Base-by-base conservation (phyloP, 2,888 invertebrate species). In the Nasonia oneida region DNA sequence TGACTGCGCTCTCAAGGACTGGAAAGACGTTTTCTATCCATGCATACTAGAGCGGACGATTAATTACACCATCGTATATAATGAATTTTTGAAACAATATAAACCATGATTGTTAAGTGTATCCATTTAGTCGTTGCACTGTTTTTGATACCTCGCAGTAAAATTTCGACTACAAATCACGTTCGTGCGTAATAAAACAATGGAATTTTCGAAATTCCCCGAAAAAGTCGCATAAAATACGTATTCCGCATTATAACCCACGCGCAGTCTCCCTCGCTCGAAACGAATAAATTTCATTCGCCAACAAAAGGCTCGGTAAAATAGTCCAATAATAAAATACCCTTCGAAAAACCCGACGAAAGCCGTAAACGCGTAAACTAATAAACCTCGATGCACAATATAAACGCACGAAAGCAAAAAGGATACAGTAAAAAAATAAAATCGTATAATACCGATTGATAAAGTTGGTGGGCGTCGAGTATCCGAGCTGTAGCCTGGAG, bases 381-480 rank as follows among this genome's bases (percentile, higher is more conserved):
- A 39, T 37, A 8, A 39, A 71, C 42, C 37, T 47, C 14, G 39
- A 29, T 3, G 29, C 29, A 3, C 53, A 39, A 42, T 37, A 37
- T 37, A 37, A 37, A 1, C 1, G n/a, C 12, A 29, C 15, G 53
- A 18, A n/a, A 57, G 37, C 1, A 15, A 73, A 75, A 0, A 64
- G 4, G 37, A 37, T 3, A 37, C 3, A 37, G 37, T 37, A 37
- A 81, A 81, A 73, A 64, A 85, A 29, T 29, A 81, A 71, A 50
- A 42, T 61, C 37, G 47, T 53, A 74, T 53, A 82, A 86, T 93
- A 93, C 93, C 93, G 93, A 89, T 92, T 93, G 88, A 93, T 93
- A 89, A 93, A 93, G 88, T 90, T 91, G 50, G 93, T 93, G 76
- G 93, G 93, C 83, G 93, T 93, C 8, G 93, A 93, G 83, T 93